Conservation (phyloP, 2,797 vertebrate species). For the Acanthopagrus latus region DNA sequence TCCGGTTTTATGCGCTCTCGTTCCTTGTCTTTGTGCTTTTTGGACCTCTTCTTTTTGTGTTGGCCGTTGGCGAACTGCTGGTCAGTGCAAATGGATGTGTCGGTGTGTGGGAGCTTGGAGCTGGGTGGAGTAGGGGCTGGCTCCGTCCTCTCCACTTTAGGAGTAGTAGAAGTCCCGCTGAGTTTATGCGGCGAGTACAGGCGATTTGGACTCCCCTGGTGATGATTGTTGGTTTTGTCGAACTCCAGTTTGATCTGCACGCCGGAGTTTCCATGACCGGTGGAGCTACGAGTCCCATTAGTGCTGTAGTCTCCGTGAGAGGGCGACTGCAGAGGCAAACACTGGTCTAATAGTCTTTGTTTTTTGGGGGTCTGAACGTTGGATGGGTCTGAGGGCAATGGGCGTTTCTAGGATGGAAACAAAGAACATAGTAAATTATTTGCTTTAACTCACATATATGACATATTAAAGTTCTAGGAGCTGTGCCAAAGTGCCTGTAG, state of each 20-base stretch:
- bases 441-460: constrained; percentile 7
- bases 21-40: constrained; percentile 89
- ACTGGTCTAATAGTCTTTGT: constrained; percentile 82
- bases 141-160: constrained; percentile 74
- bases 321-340: constrained; percentile 75
- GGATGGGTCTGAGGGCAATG: constrained; percentile 77
- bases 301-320: constrained; percentile 72
- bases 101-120: constrained; percentile 64
- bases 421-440: constrained; percentile 16
- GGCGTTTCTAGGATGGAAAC: constrained; percentile 82
- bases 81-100: constrained; percentile 75
- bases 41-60: constrained; percentile 87
- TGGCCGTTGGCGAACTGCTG: constrained; percentile 78
- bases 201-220: constrained; percentile 77
- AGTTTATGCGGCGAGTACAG: constrained; percentile 79
- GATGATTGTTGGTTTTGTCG: constrained; percentile 72
- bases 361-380: constrained; percentile 85
- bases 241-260: constrained; percentile 77
- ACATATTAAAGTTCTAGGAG: neutral
- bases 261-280: constrained; percentile 66
- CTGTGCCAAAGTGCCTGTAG: constrained; percentile 28
- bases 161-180: constrained; percentile 55
- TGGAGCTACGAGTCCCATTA: constrained; percentile 66
- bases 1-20: constrained; percentile 83
- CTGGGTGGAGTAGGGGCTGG: constrained; percentile 49